Evolutionary conservation across 1,140 invertebrate genomes (phyloP), one percentile per base, ranked within the genome.

Genomic region (Lutraria rhynchaena): DNA sequence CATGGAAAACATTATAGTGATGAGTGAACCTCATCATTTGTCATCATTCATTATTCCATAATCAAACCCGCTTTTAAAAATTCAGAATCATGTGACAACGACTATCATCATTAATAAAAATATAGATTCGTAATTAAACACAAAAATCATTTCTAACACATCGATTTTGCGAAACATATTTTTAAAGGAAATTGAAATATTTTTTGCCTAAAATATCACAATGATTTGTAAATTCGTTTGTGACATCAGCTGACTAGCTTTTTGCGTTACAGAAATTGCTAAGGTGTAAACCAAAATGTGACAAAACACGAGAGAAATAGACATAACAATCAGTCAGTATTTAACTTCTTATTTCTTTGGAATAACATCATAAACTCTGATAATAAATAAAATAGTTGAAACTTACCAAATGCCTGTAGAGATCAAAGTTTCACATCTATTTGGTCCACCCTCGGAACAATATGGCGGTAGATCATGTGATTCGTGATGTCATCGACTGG

Each of bases 401-500:
- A 67, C 63, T 67, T 46, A 67, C 63, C 17, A 46, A 67, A 29
- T 49, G 35, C 9, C 37, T 31, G 31, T 19, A 33, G 69, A 71
- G 69, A 71, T 71, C 69, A 55, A 71, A 71, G 69, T 71, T 71
- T 70, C 27, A n/a, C 49, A 37, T 24, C 7, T 4, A 44, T 27
- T 33, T 31, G 24, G 61, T 78, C 46, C 61, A 55, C 76, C 63
- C 61, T 58, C 49, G 53, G 31, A 65, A 44, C 37, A 69, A 67
- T 37, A 69, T 69, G 76, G 61, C 76, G 61, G 31, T 57, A 4
- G n/a, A 63, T 63, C 61, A 55, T 69, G 61, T 65, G 44, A 76
- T 65, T n/a, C 19, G 27, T 19, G 35, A 49, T n/a, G n/a, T n/a
- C n/a, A n/a, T n/a, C n/a, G n/a, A n/a, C n/a, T n/a, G n/a, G n/a